phyloP scores from a whole-genome alignment of 2,113 vertebrate species.

The Willisornis vidua region DNA sequence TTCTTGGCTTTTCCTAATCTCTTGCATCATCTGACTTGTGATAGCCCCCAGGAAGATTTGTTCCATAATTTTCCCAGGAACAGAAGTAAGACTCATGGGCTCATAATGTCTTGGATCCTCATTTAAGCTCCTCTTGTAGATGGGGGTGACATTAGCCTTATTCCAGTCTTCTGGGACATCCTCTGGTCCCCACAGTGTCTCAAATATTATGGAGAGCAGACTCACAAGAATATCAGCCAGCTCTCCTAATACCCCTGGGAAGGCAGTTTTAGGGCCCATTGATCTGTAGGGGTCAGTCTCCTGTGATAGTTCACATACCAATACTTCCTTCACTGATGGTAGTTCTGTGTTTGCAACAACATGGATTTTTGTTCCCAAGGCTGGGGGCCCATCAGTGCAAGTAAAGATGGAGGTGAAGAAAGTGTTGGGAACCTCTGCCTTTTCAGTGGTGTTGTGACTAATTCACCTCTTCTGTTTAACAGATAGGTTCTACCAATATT shows the following conservation, averaged over 20 bases:
- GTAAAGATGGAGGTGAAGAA: rapidly evolving
- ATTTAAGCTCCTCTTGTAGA: background rate
- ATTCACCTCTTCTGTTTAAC: background rate
- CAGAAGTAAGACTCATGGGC: background rate
- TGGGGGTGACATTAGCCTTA: too few relatives aligned
- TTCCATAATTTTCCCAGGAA: background rate
- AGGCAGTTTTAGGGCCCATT: background rate
- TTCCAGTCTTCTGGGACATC: background rate
- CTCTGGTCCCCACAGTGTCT: background rate
- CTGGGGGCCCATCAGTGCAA: background rate
- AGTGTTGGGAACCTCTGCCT: background rate
- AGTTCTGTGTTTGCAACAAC: background rate
- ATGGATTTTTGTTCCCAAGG: background rate
- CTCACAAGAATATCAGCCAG: background rate
- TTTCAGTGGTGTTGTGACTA: background rate
- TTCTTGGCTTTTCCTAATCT: too few relatives aligned
- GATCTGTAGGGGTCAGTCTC: background rate
- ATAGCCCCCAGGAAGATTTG: too few relatives aligned
- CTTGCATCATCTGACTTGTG: too few relatives aligned
- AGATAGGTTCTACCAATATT: background rate
- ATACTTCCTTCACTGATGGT: background rate
- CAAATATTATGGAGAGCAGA: background rate
- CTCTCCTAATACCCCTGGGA: background rate
- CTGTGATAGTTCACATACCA: background rate
- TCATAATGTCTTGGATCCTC: background rate